These are phyloP conservation scores for Nixonia krombeini DNA, from an alignment of 1,140 invertebrate genomes.

Conservation along the genomic window DNA sequence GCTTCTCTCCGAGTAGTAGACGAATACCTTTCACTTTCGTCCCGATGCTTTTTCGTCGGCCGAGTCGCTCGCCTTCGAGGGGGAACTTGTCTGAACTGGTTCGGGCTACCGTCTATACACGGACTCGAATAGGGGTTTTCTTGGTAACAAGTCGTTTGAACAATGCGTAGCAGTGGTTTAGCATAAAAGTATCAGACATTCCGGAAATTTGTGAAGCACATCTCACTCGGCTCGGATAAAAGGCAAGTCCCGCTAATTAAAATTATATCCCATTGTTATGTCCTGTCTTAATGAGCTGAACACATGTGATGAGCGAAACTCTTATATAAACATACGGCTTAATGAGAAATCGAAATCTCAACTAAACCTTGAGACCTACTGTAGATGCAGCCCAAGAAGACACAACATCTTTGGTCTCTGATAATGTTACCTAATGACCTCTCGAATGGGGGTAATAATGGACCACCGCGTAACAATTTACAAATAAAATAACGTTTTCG, in stretches of 20 bases:
- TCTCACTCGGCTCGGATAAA: background rate
- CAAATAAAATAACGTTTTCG: no score
- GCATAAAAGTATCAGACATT: conserved; percentile 32
- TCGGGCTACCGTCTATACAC: conserved; percentile 41
- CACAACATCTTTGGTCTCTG: no score
- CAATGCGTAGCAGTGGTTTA: conserved; percentile 27
- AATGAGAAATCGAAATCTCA: background rate
- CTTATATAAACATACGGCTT: no score
- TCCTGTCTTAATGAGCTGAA: no score
- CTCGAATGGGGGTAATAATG: no score
- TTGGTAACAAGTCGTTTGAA: conserved; percentile 14
- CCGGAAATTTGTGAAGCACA: conserved; percentile 15
- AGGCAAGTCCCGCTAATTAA: conserved; percentile 21
- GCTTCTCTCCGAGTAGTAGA: conserved; percentile 39
- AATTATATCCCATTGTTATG: conserved; percentile 9
- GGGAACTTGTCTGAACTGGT: conserved; percentile 60
- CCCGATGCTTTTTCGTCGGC: conserved; percentile 54
- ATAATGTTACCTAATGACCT: no score
- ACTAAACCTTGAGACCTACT: background rate
- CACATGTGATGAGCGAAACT: no score
- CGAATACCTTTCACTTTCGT: conserved; percentile 64
- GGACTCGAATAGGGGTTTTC: conserved; percentile 18
- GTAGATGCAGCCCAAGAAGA: no score
- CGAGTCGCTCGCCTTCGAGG: conserved; percentile 60
- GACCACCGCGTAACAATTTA: no score